A percentile compares a stretch with the other conserved stretches of the same genome.
phyloP scores from a whole-genome alignment of 2,113 vertebrate species.

The Oryzias woworae region DNA sequence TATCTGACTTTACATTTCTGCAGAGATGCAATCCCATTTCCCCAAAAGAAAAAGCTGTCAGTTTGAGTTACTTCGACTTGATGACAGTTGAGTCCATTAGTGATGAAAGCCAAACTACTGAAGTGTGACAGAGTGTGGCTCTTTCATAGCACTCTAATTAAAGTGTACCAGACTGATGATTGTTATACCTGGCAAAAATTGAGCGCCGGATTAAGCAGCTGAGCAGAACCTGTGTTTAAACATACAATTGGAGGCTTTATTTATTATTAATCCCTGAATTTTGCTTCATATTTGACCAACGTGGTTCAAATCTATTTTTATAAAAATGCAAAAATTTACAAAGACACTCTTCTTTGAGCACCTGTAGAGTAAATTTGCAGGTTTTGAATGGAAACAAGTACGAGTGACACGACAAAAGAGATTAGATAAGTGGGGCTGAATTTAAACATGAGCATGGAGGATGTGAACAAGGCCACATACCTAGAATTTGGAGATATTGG shows the following conservation, averaged over 20 bases:
- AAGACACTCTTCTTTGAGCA: neutral
- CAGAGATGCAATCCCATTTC: constrained; percentile 18
- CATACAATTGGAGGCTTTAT: constrained; percentile 8
- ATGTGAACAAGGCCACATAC: constrained; percentile 57
- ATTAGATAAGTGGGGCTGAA: constrained; percentile 66
- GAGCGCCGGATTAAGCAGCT: constrained; percentile 13
- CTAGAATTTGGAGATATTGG: constrained; percentile 42
- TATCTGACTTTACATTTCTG: constrained; percentile 7
- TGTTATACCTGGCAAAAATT: constrained; percentile 27
- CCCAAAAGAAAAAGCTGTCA: constrained; percentile 16
- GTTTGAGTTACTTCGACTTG: constrained; percentile 43
- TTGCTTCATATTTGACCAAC: neutral
- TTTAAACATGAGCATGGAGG: constrained; percentile 43
- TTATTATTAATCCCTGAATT: neutral
- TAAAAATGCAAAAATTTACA: neutral
- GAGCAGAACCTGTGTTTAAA: constrained; percentile 21
- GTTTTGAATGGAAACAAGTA: no score
- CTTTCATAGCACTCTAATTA: constrained; percentile 55
- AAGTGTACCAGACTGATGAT: constrained; percentile 47
- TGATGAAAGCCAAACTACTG: constrained; percentile 43
- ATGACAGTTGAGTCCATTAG: constrained; percentile 41
- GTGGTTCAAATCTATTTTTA: neutral
- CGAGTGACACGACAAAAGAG: constrained; percentile 54
- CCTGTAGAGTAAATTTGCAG: neutral
- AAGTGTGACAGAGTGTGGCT: constrained; percentile 14